These are phyloP conservation scores for Molossus molossus DNA, from an alignment of 2,797 vertebrate species.

Conservation along the genomic window DNA sequence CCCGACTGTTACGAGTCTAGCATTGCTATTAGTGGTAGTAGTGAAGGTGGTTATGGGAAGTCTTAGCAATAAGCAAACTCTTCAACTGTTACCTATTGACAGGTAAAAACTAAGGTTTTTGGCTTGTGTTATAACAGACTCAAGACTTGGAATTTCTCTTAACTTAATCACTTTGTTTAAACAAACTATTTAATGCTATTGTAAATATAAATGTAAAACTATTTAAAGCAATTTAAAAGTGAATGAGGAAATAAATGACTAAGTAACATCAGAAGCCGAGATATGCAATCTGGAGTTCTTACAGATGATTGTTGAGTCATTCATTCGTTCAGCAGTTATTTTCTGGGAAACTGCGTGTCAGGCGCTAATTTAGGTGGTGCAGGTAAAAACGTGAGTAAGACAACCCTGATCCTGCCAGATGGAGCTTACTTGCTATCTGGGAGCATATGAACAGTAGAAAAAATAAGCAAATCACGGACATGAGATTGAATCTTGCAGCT, in stretches of 20 bases:
- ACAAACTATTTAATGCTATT: background rate
- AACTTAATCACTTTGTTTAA: background rate
- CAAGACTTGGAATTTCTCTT: background rate
- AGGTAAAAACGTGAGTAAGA: background rate
- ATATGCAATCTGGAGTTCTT: background rate
- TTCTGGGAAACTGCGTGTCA: background rate
- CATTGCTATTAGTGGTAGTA: background rate
- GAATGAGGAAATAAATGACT: background rate
- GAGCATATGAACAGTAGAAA: background rate
- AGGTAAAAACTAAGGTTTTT: background rate
- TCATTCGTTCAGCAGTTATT: background rate
- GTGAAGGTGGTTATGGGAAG: background rate
- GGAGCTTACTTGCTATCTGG: background rate
- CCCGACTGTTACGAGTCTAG: background rate
- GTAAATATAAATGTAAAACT: background rate
- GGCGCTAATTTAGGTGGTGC: background rate
- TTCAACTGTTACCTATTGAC: background rate
- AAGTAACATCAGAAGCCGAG: background rate
- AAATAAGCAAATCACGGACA: background rate
- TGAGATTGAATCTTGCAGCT: background rate
- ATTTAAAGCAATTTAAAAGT: background rate
- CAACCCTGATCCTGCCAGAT: fast-evolving
- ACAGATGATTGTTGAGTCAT: background rate
- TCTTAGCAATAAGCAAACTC: background rate
- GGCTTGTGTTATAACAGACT: background rate